A percentile compares a stretch with the other conserved stretches of the same genome.
phyloP scores from a whole-genome alignment of 2,113 vertebrate species.

The Pelobates fuscus region DNA sequence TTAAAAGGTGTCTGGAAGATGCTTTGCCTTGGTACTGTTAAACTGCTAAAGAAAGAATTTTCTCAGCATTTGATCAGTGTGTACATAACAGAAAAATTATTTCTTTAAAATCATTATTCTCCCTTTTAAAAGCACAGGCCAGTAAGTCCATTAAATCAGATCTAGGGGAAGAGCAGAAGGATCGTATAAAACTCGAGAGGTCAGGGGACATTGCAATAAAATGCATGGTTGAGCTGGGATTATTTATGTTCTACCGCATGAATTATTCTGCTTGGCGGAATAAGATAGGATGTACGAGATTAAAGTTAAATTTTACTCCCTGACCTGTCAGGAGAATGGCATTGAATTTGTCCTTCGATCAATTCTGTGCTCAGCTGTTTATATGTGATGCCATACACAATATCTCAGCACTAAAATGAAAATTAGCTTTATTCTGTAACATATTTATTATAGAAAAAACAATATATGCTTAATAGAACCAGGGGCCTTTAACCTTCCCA shows the following conservation, averaged over 20 bases:
- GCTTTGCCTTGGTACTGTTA: no score
- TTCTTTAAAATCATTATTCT: no score
- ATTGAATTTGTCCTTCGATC: not conserved
- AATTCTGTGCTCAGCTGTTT: not conserved
- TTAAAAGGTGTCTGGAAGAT: no score
- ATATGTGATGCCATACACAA: not conserved
- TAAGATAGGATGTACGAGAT: conserved; percentile 11
- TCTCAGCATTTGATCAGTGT: no score
- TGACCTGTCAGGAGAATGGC: conserved; percentile 22
- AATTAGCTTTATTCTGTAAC: no score
- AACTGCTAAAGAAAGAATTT: no score
- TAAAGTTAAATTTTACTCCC: conserved; percentile 24
- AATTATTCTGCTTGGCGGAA: conserved; percentile 37
- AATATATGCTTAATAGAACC: no score
- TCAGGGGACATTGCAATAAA: conserved; percentile 28
- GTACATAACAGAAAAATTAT: no score
- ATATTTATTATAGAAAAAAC: no score
- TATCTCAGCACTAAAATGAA: not conserved
- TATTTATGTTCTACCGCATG: conserved; percentile 23
- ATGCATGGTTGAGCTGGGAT: conserved; percentile 19
- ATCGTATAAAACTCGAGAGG: conserved; percentile 17
- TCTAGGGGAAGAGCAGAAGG: not conserved
- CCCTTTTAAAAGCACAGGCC: not conserved
- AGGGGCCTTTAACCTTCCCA: no score
- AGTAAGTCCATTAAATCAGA: conserved; percentile 2